Base-by-base conservation (phyloP, 1,140 invertebrate species). In the Andrena cerasifolii region DNA sequence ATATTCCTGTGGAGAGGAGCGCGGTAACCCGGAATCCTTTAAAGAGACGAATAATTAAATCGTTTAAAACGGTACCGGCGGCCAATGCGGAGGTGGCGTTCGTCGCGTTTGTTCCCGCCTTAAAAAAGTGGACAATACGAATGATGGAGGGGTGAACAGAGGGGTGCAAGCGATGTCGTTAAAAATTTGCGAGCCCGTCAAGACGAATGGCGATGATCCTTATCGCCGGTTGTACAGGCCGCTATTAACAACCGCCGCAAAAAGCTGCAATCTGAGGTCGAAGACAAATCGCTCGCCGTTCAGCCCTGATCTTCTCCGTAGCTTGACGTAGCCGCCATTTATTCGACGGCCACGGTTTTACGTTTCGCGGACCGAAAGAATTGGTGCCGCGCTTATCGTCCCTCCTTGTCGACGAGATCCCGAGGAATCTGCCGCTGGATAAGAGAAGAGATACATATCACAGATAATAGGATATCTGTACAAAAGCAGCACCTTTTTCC, bases 241-340 rank as follows among this genome's bases (percentile, higher is more conserved):
- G 83, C 78, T 87, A 88, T 87, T 88, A 87, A 86, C 84, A 85
- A 86, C 83, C 31, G 24, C 77, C 80, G 79, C 78, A 86, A 88
- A 88, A 89, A 87, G 76, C 80, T 81, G 77, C 84, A 81, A 88
- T 88, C 81, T 82, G 71, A 82, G 78, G 74, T 79, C 65, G 78
- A 85, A 88, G 85, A 88, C 79, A 89, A 89, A 89, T 89, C 82
- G 83, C 58, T 59, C 43, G 62, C 74, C 78, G 83, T 78, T 72
- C 54, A 45, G 65, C 66, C 43, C n/a, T 74, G 80, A 85, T 84
- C 78, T 84, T 85, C 53, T 40, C 14, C 78, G 68, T 80, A 78
- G 74, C 83, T 72, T 68, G 78, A 79, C 73, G 82, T 83, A 73
- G 59, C 73, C 70, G 82, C 83, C 82, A 82, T 84, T 82, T 84